Base-by-base conservation (phyloP, 2,888 invertebrate species). In the Noctua janthe region DNA sequence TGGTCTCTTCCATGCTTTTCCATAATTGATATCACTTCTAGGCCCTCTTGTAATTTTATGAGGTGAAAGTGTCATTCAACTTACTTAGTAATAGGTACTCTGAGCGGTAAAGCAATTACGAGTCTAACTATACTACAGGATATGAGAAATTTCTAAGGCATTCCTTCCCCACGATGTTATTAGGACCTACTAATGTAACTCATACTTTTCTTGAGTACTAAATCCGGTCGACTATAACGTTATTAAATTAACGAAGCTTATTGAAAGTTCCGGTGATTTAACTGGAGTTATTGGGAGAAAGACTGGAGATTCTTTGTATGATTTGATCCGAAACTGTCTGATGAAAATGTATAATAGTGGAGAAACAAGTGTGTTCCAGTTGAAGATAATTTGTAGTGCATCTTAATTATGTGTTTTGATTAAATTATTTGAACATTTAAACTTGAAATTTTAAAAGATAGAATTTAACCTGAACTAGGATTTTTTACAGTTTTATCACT, bases 191-290 rank as follows among this genome's bases (percentile, higher is more conserved):
- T 47, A 15, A n/a, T 29, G 69, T 47, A 69, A n/a, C 47, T 47
- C 4, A 39, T 47, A 47, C 69, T 69, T 69, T n/a, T 47, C n/a
- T 69, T 69, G 17, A 17, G 20, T 56, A 43, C 29, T 76, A 13
- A 80, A 62, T 79, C 75, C 74, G 74, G 76, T 56, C 64, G 10
- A 2, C 77, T 51, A 70, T 78, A 69, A 73, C 67, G n/a, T 62
- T 39, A 29, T 35, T 64, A 54, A 20, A 71, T 86, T 78, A 81
- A 69, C 17, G 71, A 76, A 11, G 78, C 71, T 87, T 77, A 88
- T 88, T 88, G 85, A 85, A 59, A 70, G 87, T 77, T 87, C 88
- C 89, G 79, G 81, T 71, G 49, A n/a, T 47, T 80, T 64, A 73
- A 74, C 56, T 67, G 39, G n/a, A n/a, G 15, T 73, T 67, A 66